Evolutionary conservation across 2,113 vertebrate genomes (phyloP).

Genomic region (Apistogramma diplotaenia): DNA sequence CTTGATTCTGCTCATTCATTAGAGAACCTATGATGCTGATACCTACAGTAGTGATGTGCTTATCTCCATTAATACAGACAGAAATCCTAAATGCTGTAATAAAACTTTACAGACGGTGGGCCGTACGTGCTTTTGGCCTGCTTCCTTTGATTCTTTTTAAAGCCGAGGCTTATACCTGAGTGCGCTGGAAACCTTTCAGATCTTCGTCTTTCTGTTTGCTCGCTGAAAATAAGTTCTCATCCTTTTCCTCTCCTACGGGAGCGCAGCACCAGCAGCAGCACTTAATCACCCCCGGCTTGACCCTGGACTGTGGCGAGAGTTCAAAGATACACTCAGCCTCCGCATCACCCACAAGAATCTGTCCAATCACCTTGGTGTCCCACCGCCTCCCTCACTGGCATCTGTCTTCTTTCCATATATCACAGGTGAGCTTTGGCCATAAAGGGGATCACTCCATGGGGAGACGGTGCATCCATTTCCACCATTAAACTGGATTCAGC

Average conservation of each 20-base stretch:
- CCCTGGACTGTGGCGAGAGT: constrained; percentile 56
- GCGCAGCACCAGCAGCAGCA: constrained; percentile 44
- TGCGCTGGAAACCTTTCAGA: constrained; percentile 13
- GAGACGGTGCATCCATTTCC: constrained; percentile 68
- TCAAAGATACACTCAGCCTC: constrained; percentile 58
- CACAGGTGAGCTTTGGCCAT: constrained; percentile 66
- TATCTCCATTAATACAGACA: neutral
- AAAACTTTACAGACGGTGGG: neutral
- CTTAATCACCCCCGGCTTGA: constrained; percentile 62
- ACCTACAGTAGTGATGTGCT: too few relatives aligned
- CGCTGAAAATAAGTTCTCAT: constrained; percentile 49
- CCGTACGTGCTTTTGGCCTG: neutral
- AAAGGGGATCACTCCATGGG: constrained; percentile 65
- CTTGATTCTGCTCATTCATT: neutral
- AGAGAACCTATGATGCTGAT: neutral
- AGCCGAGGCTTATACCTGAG: neutral
- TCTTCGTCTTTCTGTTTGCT: constrained; percentile 21
- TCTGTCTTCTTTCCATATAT: constrained; percentile 71
- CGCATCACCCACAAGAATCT: constrained; percentile 53
- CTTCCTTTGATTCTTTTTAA: neutral
- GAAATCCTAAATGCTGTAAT: neutral
- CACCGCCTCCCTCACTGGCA: constrained; percentile 60
- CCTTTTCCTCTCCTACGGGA: constrained; percentile 39
- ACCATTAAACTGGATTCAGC: constrained; percentile 78
- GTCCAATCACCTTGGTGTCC: constrained; percentile 57